phyloP scores from a whole-genome alignment of 1,140 invertebrate species.

The Aradophagus sp. region DNA sequence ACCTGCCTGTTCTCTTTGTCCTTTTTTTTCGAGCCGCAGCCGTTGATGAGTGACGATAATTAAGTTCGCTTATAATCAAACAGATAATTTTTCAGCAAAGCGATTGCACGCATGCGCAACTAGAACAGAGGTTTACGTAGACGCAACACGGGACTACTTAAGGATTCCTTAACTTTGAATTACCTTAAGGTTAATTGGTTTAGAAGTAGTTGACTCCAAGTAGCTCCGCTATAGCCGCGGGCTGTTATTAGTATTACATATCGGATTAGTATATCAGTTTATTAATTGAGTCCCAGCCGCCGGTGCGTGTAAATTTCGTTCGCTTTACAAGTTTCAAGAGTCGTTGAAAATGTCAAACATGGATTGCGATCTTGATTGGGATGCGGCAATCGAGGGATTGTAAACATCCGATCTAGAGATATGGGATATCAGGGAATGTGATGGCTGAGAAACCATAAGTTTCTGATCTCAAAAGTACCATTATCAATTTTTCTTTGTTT shows the following conservation, averaged over 20 bases:
- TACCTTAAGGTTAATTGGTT: conserved; percentile 72
- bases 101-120: conserved; percentile 17
- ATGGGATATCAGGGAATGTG: no score
- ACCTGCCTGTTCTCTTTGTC: no score
- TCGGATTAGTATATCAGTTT: conserved; percentile 67
- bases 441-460: no score
- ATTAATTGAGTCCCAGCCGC: conserved; percentile 60
- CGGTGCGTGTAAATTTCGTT: conserved; percentile 51
- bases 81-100: conserved; percentile 19
- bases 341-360: conserved; percentile 51
- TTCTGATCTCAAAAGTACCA: no score
- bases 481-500: no score
- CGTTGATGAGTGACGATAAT: conserved; percentile 12
- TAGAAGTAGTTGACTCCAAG: conserved; percentile 67
- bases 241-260: conserved; percentile 72
- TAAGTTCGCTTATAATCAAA: conserved; percentile 12
- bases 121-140: conserved; percentile 19
- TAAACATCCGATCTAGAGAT: conserved; percentile 18
- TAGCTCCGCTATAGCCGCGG: conserved; percentile 62
- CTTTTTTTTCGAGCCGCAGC: no score
- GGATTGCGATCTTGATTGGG: conserved; percentile 42
- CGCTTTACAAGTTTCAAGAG: conserved; percentile 53
- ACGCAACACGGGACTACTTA: conserved; percentile 53
- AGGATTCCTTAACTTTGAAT: conserved; percentile 72
- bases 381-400: conserved; percentile 10